Evolutionary conservation across 2,113 vertebrate genomes (phyloP), one percentile per base, ranked within the genome.

Genomic region (Brachypodius melanocephalos): DNA sequence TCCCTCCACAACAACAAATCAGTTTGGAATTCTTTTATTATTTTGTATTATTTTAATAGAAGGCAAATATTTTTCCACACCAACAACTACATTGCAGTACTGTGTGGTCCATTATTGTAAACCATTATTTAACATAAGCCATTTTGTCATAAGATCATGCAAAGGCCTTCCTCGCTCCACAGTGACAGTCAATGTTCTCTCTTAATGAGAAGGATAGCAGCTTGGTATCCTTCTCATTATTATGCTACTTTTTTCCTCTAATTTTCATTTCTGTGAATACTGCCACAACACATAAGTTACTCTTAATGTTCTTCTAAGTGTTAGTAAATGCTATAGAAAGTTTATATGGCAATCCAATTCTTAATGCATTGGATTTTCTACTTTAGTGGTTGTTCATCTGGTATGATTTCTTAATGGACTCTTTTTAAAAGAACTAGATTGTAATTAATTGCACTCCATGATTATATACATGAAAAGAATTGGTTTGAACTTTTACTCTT

Each of bases 361-460:
- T 93, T 97, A 98, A 95, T 96, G 95, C 82, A 94, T 95, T 49
- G 52, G 48, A 77, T 94, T 96, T 94, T 93, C 86, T 94, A 96
- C 71, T 51, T 83, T 96, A 93, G 62, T 57, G 8, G 51, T 66
- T 95, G 81, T 86, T 83, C 74, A 94, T 55, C 52, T 91, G 72
- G 65, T 96, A 94, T 82, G 91, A 97, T 93, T 96, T 97, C 92
- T 96, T 95, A 97, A 96, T 94, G 94, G 92, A 92, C 80, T 97
- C 62, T 92, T 95, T 93, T 92, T 71, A 79, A 94, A 98, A 96
- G 78, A 96, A 83, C 74, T 92, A 69, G 85, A 93, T 91, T 93
- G 95, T 91, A 88, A 97, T 97, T 95, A 98, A 96, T 93, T 96
- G 84, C 73, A 93, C 58, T 82, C 93, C 81, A 63, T 78, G 76